These are phyloP conservation scores for Octodon degus DNA, from an alignment of 2,113 vertebrate genomes.

Conservation along the genomic window DNA sequence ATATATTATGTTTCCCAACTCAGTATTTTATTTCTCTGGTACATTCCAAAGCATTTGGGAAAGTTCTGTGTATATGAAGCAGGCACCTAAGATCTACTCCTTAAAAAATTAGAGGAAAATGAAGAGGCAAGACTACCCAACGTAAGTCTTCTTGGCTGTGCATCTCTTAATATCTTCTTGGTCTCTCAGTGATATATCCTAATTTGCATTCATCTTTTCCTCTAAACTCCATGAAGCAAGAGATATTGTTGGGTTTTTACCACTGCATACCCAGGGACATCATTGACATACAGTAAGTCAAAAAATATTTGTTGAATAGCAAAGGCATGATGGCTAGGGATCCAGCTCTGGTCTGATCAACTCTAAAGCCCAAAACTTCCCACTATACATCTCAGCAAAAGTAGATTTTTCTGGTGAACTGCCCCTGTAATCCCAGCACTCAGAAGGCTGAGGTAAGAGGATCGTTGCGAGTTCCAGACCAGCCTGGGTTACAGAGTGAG, in stretches of 20 bases:
- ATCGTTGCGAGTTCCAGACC: no score
- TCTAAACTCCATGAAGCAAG: slow-evolving; percentile 13
- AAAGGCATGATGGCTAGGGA: not conserved
- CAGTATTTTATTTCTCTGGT: slow-evolving; percentile 11
- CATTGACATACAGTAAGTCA: not conserved
- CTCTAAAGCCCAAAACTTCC: slow-evolving; percentile 7
- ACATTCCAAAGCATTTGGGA: slow-evolving; percentile 21
- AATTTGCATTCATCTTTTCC: slow-evolving; percentile 28
- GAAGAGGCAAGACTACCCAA: not conserved
- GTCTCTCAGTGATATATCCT: not conserved
- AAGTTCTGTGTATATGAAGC: not conserved
- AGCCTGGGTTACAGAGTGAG: no score
- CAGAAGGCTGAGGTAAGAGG: no score
- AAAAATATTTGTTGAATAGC: not conserved
- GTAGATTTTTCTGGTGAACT: not conserved
- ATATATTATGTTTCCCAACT: slow-evolving; percentile 6
- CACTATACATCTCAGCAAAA: slow-evolving; percentile 2
- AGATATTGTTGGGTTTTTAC: not conserved
- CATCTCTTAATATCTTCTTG: slow-evolving; percentile 39
- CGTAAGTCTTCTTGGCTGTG: not conserved
- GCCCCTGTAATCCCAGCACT: not conserved
- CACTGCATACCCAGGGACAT: not conserved
- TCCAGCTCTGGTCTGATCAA: not conserved
- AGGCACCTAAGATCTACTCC: not conserved
- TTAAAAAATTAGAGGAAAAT: not conserved